Evolutionary conservation across 2,888 invertebrate genomes (phyloP).

Genomic region (Pheosia gnoma): DNA sequence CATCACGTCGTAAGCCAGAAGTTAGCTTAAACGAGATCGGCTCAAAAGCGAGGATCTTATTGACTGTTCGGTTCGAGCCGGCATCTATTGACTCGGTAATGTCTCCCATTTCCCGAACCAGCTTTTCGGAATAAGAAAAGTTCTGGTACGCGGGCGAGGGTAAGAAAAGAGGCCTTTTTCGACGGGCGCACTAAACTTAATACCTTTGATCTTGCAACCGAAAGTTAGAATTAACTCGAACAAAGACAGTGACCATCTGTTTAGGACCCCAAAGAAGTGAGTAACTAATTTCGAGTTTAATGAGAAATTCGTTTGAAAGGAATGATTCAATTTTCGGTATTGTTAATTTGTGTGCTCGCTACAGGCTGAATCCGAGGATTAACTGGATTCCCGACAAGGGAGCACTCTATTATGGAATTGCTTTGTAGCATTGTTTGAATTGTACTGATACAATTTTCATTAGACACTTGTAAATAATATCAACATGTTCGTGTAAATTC

Average conservation of each 20-base stretch:
- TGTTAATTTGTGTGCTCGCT: constrained; percentile 45
- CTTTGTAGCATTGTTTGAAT: constrained; percentile 35
- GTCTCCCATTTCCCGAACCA: constrained; percentile 80
- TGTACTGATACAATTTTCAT: constrained; percentile 36
- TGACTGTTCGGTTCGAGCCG: constrained; percentile 70
- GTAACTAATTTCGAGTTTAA: constrained; percentile 76
- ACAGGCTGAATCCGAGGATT: constrained; percentile 27
- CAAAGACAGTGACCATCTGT: constrained; percentile 72
- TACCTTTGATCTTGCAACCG: constrained; percentile 76
- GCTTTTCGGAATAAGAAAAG: constrained; percentile 78
- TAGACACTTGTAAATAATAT: constrained; percentile 5
- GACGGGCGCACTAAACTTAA: constrained; percentile 68
- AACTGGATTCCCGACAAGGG: constrained; percentile 54
- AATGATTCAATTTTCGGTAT: constrained; percentile 71
- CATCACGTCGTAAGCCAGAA: constrained; percentile 61
- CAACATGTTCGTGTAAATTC: constrained; percentile 47
- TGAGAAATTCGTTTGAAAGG: constrained; percentile 68
- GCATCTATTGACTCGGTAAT: constrained; percentile 79
- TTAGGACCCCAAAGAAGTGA: constrained; percentile 56
- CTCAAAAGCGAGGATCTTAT: constrained; percentile 70
- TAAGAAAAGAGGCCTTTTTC: constrained; percentile 73
- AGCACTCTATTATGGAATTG: constrained; percentile 38
- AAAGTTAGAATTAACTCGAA: constrained; percentile 76
- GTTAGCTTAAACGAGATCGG: constrained; percentile 66
- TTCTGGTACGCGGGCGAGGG: constrained; percentile 66